A percentile compares a stretch with the other conserved stretches of the same genome.
These are phyloP conservation scores for Bucco capensis DNA, from an alignment of 2,113 vertebrate species.

Conservation along the genomic window DNA sequence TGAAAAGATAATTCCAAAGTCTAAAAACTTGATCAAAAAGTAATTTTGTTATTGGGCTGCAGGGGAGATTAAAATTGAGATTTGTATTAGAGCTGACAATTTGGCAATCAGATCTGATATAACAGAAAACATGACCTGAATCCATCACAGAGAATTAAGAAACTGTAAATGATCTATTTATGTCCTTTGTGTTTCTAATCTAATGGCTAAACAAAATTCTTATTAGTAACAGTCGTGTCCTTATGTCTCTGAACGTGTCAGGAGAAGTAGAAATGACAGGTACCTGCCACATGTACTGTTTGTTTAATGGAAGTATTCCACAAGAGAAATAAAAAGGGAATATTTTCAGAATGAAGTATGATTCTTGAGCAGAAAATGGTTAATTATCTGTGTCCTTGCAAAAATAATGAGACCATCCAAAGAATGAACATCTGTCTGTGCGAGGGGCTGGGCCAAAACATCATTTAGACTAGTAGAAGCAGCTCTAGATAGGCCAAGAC, in stretches of 20 bases:
- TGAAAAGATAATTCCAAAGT: background rate
- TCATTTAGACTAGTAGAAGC: too few species aligned
- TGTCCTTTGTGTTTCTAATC: background rate
- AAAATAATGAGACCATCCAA: too few species aligned
- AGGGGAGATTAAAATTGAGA: slow-evolving; percentile 45
- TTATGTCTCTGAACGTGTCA: background rate
- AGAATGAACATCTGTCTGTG: too few species aligned
- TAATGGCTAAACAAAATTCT: background rate
- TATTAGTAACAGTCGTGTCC: background rate
- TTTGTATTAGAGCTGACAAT: slow-evolving; percentile 60
- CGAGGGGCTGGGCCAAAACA: too few species aligned
- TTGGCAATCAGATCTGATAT: slow-evolving; percentile 54
- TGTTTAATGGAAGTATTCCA: background rate
- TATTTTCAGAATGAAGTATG: background rate
- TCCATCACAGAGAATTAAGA: slow-evolving; percentile 61
- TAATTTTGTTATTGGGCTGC: slow-evolving; percentile 47
- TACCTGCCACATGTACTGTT: background rate
- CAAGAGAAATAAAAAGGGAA: background rate
- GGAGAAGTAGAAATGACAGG: background rate
- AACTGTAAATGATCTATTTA: slow-evolving; percentile 30
- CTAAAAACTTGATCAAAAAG: slow-evolving; percentile 6
- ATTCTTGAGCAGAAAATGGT: too few species aligned
- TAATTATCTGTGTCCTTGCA: too few species aligned
- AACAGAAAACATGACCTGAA: slow-evolving; percentile 64
- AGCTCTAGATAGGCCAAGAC: too few species aligned